phyloP scores from a whole-genome alignment of 1,140 invertebrate genomes.

The Dendrolimus kikuchii region DNA sequence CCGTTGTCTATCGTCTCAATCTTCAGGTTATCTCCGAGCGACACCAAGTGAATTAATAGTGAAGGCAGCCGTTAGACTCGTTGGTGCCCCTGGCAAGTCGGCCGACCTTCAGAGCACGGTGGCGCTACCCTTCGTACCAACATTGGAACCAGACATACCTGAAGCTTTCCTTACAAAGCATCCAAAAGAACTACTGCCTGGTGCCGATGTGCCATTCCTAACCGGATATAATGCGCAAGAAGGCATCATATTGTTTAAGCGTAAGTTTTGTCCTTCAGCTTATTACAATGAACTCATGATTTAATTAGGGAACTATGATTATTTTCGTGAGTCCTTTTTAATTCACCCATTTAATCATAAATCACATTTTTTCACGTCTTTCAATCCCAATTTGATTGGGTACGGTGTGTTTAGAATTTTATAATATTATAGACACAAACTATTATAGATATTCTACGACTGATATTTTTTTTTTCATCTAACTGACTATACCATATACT shows the following conservation, averaged over 20 bases:
- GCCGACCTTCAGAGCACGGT: conserved; percentile 69
- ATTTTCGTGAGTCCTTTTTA: too few species aligned
- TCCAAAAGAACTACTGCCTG: conserved; percentile 66
- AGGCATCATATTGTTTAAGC: conserved; percentile 68
- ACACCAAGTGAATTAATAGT: conserved; percentile 63
- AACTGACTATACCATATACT: too few species aligned
- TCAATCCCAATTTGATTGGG: too few species aligned
- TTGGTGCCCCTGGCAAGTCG: conserved; percentile 53
- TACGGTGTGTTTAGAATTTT: too few species aligned
- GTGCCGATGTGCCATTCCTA: conserved; percentile 69
- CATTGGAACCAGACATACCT: conserved; percentile 46
- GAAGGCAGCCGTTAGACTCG: conserved; percentile 52
- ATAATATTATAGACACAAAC: too few species aligned
- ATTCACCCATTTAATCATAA: too few species aligned
- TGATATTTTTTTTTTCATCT: too few species aligned
- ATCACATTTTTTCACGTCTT: too few species aligned
- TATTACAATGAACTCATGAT: too few species aligned
- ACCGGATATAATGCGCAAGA: conserved; percentile 74
- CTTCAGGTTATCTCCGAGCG: conserved; percentile 57
- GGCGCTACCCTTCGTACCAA: conserved; percentile 70
- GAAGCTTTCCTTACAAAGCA: conserved; percentile 72
- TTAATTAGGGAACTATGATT: too few species aligned
- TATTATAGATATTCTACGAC: too few species aligned
- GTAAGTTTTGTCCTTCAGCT: conserved; percentile 39
- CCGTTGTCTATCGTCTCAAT: background rate